Percentiles rank a stretch among this genome's conserved stretches.
Conservation (phyloP, 2,888 invertebrate species). For the Lycia hirtaria region DNA sequence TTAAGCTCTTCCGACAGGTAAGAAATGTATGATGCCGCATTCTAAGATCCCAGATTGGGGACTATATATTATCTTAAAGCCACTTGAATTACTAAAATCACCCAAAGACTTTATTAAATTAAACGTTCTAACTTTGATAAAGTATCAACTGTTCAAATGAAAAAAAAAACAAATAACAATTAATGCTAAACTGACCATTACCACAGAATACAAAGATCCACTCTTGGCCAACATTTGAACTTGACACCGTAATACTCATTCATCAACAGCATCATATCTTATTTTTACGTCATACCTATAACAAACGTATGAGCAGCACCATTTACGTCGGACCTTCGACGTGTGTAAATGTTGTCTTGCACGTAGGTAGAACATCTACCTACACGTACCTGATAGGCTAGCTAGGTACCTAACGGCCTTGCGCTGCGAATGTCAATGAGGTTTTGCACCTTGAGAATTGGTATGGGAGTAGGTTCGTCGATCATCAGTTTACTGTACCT, state of each 20-base stretch:
- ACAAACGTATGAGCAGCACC: slow-evolving; percentile 20
- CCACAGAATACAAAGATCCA: too few relatives aligned
- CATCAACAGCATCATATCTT: slow-evolving; percentile 13
- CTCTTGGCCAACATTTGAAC: slow-evolving; percentile 5
- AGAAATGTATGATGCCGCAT: too few relatives aligned
- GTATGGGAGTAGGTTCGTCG: not conserved
- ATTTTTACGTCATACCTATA: slow-evolving; percentile 27
- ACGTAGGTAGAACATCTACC: slow-evolving; percentile 14
- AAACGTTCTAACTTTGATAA: too few relatives aligned
- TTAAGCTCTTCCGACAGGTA: too few relatives aligned
- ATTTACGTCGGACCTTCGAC: slow-evolving; percentile 31
- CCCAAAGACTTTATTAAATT: too few relatives aligned
- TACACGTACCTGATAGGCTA: slow-evolving; percentile 4
- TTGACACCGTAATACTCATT: slow-evolving; percentile 21
- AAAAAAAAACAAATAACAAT: not conserved
- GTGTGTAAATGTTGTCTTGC: slow-evolving; percentile 9
- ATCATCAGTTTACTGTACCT: not conserved
- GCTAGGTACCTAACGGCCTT: slow-evolving; percentile 9
- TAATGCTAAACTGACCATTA: not conserved
- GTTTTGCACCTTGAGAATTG: slow-evolving; percentile 16
- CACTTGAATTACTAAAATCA: too few relatives aligned
- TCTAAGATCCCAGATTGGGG: too few relatives aligned
- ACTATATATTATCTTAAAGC: too few relatives aligned
- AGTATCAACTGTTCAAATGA: too few relatives aligned
- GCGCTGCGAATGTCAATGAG: slow-evolving; percentile 11